Percentiles rank a stretch among this genome's conserved stretches.
phyloP scores from a whole-genome alignment of 1,140 invertebrate genomes.

The Drosophila elegans region DNA sequence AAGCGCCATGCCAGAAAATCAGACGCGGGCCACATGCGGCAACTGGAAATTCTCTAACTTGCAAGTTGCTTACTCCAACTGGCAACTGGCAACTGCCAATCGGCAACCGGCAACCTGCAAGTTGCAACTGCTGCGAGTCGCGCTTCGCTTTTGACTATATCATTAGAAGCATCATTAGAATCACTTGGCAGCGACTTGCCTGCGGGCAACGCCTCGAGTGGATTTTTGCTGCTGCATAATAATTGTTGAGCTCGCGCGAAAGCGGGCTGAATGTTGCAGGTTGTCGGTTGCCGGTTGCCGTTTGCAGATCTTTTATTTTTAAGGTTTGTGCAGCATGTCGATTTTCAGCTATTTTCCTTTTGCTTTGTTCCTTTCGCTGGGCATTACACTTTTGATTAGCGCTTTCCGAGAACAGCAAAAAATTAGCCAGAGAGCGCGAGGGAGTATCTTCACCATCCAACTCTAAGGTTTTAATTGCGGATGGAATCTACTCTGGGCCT shows the following conservation, averaged over 20 bases:
- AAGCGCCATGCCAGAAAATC: slow-evolving; percentile 24
- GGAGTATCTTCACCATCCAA: background rate
- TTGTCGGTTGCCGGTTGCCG: slow-evolving; percentile 31
- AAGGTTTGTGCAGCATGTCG: slow-evolving; percentile 12
- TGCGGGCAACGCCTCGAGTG: slow-evolving; percentile 79
- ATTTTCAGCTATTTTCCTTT: slow-evolving; percentile 65
- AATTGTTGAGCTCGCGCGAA: slow-evolving; percentile 56
- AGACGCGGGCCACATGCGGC: slow-evolving; percentile 23
- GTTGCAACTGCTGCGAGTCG: slow-evolving; percentile 27
- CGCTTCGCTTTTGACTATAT: slow-evolving; percentile 80
- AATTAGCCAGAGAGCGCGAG: slow-evolving; percentile 48
- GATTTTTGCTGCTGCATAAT: slow-evolving; percentile 70
- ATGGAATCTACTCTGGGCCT: slow-evolving; percentile 4
- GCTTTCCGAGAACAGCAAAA: slow-evolving; percentile 60
- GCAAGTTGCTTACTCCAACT: too few species aligned
- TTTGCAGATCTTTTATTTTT: slow-evolving; percentile 12
- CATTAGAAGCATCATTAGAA: slow-evolving; percentile 83
- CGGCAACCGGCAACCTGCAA: slow-evolving; percentile 10
- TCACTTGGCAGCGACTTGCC: slow-evolving; percentile 76
- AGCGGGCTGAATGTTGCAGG: slow-evolving; percentile 39
- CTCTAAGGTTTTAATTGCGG: slow-evolving; percentile 3
- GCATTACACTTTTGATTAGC: slow-evolving; percentile 76
- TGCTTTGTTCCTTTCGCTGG: slow-evolving; percentile 40
- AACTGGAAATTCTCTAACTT: slow-evolving; percentile 5
- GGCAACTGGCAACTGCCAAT: too few species aligned